These are phyloP conservation scores for Glaucopsyche alexis DNA, from an alignment of 2,888 invertebrate genomes.

Conservation along the genomic window DNA sequence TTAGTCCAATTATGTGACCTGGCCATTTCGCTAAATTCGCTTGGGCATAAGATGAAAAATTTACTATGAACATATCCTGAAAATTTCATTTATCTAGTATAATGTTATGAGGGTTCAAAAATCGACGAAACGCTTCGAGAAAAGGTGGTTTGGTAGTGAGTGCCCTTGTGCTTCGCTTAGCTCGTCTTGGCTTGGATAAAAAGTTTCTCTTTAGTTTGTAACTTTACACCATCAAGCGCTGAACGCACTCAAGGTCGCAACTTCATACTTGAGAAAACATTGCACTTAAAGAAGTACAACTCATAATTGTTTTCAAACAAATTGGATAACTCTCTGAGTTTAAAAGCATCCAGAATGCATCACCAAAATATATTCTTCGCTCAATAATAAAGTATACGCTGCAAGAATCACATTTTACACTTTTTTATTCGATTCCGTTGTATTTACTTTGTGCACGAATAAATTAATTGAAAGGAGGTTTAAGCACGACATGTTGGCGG, in stretches of 20 bases:
- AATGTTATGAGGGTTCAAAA: too few species aligned
- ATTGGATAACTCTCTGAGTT: neutral
- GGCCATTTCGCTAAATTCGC: too few species aligned
- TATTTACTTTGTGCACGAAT: conserved; percentile 3
- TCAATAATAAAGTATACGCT: neutral
- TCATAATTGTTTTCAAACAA: neutral
- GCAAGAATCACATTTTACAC: neutral
- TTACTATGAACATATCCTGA: too few species aligned
- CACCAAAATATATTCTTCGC: neutral
- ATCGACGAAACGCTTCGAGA: too few species aligned
- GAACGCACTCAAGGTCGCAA: neutral
- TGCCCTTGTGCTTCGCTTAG: too few species aligned
- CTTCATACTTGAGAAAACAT: neutral
- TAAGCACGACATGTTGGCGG: conserved; percentile 18
- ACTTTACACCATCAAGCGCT: conserved; percentile 1
- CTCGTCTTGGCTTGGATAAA: too few species aligned
- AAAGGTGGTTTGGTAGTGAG: too few species aligned
- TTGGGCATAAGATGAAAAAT: too few species aligned
- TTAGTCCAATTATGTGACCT: too few species aligned
- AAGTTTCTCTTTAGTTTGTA: neutral
- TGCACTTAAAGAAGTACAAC: neutral
- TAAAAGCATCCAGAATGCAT: neutral
- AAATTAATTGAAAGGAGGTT: conserved; percentile 11
- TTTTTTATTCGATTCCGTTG: neutral
- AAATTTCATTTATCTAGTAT: too few species aligned